These are phyloP conservation scores for Esperia sulphurella DNA, from an alignment of 2,888 invertebrate species.

Conservation along the genomic window DNA sequence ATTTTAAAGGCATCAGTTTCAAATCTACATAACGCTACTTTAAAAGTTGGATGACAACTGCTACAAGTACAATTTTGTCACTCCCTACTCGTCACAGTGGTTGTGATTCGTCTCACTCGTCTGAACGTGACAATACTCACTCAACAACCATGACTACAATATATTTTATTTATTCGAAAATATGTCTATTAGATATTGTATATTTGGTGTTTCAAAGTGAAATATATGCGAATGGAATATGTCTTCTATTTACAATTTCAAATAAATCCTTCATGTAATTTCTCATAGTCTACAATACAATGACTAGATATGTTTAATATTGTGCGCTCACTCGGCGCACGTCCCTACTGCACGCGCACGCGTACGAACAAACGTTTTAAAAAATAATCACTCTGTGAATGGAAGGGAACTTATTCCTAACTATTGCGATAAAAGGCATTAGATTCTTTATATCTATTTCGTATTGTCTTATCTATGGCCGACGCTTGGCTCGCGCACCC, in stretches of 20 bases:
- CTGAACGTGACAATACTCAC: background rate
- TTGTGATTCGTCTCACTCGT: too few relatives aligned
- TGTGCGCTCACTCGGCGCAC: constrained; percentile 47
- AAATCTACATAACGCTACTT: background rate
- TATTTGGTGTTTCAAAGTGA: constrained; percentile 40
- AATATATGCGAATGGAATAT: constrained; percentile 73
- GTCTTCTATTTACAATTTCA: constrained; percentile 55
- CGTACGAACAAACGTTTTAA: constrained; percentile 50
- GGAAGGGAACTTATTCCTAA: constrained; percentile 64
- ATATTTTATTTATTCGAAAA: background rate
- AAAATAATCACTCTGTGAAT: constrained; percentile 69
- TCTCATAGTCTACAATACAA: constrained; percentile 57
- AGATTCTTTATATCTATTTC: constrained; percentile 62
- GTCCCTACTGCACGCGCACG: constrained; percentile 30
- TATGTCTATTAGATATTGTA: constrained; percentile 12
- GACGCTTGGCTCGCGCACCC: constrained; percentile 25
- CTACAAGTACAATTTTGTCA: too few relatives aligned
- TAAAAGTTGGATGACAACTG: too few relatives aligned
- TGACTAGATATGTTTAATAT: constrained; percentile 78
- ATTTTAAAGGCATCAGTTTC: constrained; percentile 34
- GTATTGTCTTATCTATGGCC: constrained; percentile 78
- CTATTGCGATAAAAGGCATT: constrained; percentile 75
- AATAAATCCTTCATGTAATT: constrained; percentile 44
- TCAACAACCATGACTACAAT: background rate
- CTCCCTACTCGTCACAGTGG: too few relatives aligned